Evolutionary conservation across 2,113 vertebrate genomes (phyloP).

Genomic region (Bufo bufo): DNA sequence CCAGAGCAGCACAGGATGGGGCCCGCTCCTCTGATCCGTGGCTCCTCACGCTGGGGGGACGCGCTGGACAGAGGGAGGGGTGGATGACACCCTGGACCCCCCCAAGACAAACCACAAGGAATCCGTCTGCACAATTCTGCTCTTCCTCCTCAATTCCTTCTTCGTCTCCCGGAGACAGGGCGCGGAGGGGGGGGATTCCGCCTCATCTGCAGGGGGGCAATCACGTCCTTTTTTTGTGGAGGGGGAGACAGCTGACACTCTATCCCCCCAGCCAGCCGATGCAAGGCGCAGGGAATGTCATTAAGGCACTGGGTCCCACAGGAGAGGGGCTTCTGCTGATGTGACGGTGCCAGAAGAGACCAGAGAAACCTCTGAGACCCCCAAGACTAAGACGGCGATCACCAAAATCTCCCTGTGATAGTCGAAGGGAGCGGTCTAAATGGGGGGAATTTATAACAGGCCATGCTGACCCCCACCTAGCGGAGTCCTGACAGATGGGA

Average conservation of each 20-base stretch:
- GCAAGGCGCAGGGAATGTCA: slow-evolving; percentile 50
- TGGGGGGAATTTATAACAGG: not conserved
- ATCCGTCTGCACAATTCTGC: slow-evolving; percentile 43
- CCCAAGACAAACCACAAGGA: slow-evolving; percentile 49
- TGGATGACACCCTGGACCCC: slow-evolving; percentile 30
- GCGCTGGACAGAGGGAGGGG: slow-evolving; percentile 25
- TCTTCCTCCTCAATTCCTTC: slow-evolving; percentile 53
- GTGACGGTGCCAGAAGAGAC: not conserved
- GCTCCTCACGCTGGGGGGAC: slow-evolving; percentile 41
- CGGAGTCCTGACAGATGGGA: not conserved
- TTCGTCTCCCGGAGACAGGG: slow-evolving; percentile 53
- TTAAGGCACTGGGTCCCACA: slow-evolving; percentile 49
- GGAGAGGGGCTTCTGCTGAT: slow-evolving; percentile 17
- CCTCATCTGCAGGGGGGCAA: slow-evolving; percentile 60
- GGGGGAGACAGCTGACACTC: slow-evolving; percentile 58
- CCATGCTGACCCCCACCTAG: not conserved
- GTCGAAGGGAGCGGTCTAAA: slow-evolving; percentile 5
- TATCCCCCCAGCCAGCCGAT: slow-evolving; percentile 63
- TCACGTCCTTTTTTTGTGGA: slow-evolving; percentile 65
- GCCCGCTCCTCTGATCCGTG: slow-evolving; percentile 4
- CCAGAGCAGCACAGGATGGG: slow-evolving; percentile 3
- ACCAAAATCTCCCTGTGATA: slow-evolving; percentile 29
- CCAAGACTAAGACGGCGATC: too few species aligned
- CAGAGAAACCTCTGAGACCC: not conserved
- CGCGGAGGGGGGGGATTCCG: slow-evolving; percentile 36